Evolutionary conservation across 2,797 vertebrate species (phyloP).

Genomic region (Protonibea diacanthus): DNA sequence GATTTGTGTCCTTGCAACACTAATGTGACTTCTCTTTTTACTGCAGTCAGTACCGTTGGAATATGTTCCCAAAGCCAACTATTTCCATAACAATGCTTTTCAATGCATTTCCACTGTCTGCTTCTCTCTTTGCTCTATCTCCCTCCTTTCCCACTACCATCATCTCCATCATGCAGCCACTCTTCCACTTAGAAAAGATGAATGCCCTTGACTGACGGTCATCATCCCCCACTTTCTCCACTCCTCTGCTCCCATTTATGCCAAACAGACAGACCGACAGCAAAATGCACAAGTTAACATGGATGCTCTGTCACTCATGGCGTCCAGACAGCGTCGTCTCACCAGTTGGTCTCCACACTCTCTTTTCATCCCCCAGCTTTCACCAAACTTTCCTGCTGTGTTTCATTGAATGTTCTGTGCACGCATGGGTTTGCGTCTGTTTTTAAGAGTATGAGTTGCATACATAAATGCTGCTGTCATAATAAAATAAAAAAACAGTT

Average conservation of each 20-base stretch:
- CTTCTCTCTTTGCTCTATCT: slow-evolving; percentile 11
- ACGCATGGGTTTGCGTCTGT: slow-evolving; percentile 32
- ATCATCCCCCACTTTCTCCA: slow-evolving; percentile 53
- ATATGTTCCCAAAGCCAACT: slow-evolving; percentile 33
- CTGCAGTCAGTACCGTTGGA: slow-evolving; percentile 11
- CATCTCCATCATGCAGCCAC: slow-evolving; percentile 53
- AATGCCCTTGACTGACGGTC: slow-evolving; percentile 70
- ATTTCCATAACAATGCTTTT: slow-evolving; percentile 56
- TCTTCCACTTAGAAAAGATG: slow-evolving; percentile 50
- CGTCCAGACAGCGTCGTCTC: slow-evolving; percentile 49
- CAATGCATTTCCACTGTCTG: slow-evolving; percentile 38
- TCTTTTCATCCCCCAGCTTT: slow-evolving; percentile 43
- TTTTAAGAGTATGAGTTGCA: slow-evolving; percentile 21
- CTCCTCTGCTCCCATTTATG: slow-evolving; percentile 53
- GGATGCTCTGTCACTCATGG: slow-evolving; percentile 52
- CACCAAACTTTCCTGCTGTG: slow-evolving; percentile 54
- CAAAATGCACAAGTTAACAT: slow-evolving; percentile 51
- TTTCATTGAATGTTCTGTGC: slow-evolving; percentile 44
- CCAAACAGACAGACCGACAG: slow-evolving; percentile 49
- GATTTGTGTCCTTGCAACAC: not conserved
- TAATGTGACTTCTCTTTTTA: not conserved
- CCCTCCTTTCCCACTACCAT: slow-evolving; percentile 51
- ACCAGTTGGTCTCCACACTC: slow-evolving; percentile 48
- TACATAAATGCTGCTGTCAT: slow-evolving; percentile 26
- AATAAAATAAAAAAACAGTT: slow-evolving; percentile 30